A percentile compares a stretch with the other conserved stretches of the same genome.
Evolutionary conservation across 2,797 vertebrate genomes (phyloP).

Genomic region (Amphiprion clarkii): DNA sequence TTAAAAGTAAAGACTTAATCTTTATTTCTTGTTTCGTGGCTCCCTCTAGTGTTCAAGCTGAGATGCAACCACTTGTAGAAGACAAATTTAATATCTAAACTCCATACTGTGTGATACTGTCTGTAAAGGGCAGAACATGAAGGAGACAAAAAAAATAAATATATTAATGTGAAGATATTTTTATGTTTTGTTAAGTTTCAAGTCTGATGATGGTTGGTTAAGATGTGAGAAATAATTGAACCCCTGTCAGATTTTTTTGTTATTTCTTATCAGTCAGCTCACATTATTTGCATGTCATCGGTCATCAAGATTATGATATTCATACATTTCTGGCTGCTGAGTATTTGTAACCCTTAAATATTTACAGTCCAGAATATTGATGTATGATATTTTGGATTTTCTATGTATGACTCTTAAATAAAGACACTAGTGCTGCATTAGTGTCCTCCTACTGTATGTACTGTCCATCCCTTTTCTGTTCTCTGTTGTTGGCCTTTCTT

Average conservation of each 20-base stretch:
- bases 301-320: slow-evolving; percentile 8
- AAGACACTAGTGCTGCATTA: not conserved
- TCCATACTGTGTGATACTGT: not conserved
- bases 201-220: slow-evolving; percentile 30
- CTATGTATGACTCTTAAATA: not conserved
- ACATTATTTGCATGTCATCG: slow-evolving; percentile 17
- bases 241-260: not conserved
- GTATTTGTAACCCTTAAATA: not conserved
- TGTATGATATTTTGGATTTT: not conserved
- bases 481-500: slow-evolving; percentile 24
- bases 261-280: not conserved
- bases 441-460: slow-evolving; percentile 4
- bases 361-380: not conserved
- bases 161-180: not conserved
- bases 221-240: slow-evolving; percentile 5
- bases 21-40: slow-evolving; percentile 20
- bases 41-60: slow-evolving; percentile 59
- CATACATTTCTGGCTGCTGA: not conserved
- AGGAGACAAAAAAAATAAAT: not conserved
- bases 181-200: not conserved
- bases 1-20: too few relatives aligned
- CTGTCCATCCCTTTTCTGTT: slow-evolving; percentile 16
- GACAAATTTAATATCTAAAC: not conserved
- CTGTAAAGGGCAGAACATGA: slow-evolving; percentile 3
- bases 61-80: not conserved